phyloP scores from a whole-genome alignment of 2,113 vertebrate species.

The Antennarius striatus region DNA sequence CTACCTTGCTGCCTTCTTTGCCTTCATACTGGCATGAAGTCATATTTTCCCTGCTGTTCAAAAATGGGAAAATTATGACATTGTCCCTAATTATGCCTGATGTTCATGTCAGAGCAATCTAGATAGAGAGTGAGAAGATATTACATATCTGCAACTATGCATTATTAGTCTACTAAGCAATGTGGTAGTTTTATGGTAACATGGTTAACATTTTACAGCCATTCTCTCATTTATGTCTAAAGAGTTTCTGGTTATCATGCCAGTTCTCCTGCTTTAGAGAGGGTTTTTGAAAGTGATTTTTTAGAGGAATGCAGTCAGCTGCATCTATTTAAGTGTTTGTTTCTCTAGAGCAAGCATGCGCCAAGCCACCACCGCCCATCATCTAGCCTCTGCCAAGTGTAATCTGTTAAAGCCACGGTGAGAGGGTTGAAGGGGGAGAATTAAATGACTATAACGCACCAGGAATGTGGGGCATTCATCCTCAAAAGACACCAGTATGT shows the following conservation, averaged over 20 bases:
- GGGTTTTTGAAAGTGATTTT: conserved; percentile 35
- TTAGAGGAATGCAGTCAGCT: conserved; percentile 60
- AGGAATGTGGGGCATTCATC: conserved; percentile 74
- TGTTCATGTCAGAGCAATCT: conserved; percentile 43
- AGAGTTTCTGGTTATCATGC: conserved; percentile 28
- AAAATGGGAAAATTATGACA: conserved; percentile 58
- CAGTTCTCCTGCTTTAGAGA: conserved; percentile 20
- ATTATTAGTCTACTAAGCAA: conserved; percentile 1
- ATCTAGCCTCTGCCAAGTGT: conserved; percentile 66
- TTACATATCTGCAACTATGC: conserved; percentile 13
- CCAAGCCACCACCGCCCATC: conserved; percentile 63
- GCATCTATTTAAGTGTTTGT: conserved; percentile 71
- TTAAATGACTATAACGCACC: conserved; percentile 72
- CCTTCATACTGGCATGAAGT: conserved; percentile 42
- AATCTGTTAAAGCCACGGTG: conserved; percentile 71
- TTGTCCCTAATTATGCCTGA: conserved; percentile 41
- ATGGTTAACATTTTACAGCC: background rate
- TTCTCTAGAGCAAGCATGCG: conserved; percentile 56
- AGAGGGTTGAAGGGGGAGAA: conserved; percentile 66
- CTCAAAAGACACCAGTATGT: conserved; percentile 64
- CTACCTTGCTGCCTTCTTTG: conserved; percentile 27
- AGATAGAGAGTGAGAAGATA: conserved; percentile 1
- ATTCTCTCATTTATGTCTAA: conserved; percentile 10
- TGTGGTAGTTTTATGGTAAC: background rate
- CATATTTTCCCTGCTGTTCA: conserved; percentile 28